phyloP scores from a whole-genome alignment of 2,113 vertebrate genomes.

The Pseudolaguvia tuberculata region DNA sequence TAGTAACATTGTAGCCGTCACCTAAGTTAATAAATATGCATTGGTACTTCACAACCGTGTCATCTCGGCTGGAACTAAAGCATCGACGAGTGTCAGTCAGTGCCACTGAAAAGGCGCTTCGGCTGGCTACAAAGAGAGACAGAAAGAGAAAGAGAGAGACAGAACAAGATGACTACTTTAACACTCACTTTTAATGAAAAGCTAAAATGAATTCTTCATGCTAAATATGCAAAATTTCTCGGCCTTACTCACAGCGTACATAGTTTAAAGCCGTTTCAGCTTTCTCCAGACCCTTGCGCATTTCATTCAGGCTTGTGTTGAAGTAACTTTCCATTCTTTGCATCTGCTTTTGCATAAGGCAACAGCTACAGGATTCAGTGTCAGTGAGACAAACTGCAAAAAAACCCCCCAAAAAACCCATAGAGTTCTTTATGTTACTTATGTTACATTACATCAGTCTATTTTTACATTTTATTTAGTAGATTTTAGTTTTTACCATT shows the following conservation, averaged over 20 bases:
- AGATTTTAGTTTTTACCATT: conserved; percentile 38
- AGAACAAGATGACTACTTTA: not conserved
- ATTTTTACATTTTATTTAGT: not conserved
- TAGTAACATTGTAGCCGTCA: conserved; percentile 41
- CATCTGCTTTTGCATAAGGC: conserved; percentile 66
- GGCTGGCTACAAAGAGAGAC: conserved; percentile 52
- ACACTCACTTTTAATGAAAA: not conserved
- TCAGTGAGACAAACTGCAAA: conserved; percentile 59
- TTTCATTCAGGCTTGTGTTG: conserved; percentile 54
- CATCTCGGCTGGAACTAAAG: conserved; percentile 35
- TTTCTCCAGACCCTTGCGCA: conserved; percentile 47
- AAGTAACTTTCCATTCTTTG: conserved; percentile 55
- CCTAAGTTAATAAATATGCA: conserved; percentile 63
- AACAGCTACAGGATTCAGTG: conserved; percentile 60
- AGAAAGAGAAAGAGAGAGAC: not conserved
- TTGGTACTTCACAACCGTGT: conserved; percentile 45
- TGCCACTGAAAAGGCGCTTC: conserved; percentile 66
- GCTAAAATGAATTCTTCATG: not conserved
- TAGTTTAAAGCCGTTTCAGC: conserved; percentile 50
- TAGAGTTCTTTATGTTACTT: not conserved
- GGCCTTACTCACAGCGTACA: conserved; percentile 55
- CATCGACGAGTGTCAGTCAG: conserved; percentile 45
- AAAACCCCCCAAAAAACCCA: not conserved
- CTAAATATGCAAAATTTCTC: not conserved
- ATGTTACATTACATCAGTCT: not conserved